These are phyloP conservation scores for Mycogona germanica DNA, from an alignment of 2,888 invertebrate species.

Conservation along the genomic window DNA sequence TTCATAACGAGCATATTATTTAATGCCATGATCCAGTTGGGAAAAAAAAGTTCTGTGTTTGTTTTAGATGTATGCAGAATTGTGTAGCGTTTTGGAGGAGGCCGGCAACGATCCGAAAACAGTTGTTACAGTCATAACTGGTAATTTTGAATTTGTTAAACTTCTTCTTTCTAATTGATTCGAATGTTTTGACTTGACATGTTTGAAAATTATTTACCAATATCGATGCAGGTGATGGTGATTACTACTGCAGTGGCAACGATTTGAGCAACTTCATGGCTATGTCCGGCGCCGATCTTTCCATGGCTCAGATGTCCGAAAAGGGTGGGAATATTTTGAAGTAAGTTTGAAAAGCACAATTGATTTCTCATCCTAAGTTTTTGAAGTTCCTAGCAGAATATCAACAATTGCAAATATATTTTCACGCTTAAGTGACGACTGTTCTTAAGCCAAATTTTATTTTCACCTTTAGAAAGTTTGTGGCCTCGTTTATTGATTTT, in stretches of 20 bases:
- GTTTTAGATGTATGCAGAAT: conserved; percentile 49
- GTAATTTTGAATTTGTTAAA: conserved; percentile 29
- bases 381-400: background rate
- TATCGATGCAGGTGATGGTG: conserved; percentile 47
- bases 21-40: background rate
- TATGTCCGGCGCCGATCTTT: background rate
- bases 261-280: conserved; percentile 45
- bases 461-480: conserved; percentile 46
- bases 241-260: conserved; percentile 76
- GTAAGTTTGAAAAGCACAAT: no score
- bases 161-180: background rate
- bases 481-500: conserved; percentile 66
- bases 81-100: conserved; percentile 50
- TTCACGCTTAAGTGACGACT: no score
- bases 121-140: conserved; percentile 58
- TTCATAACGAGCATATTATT: background rate
- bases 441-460: no score
- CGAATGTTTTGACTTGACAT: background rate
- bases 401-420: background rate
- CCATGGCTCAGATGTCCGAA: background rate
- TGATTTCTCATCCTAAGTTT: conserved; percentile 15
- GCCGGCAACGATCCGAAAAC: conserved; percentile 54
- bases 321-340: conserved; percentile 2
- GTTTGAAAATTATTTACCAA: conserved; percentile 12
- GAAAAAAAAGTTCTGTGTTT: background rate